Conservation (phyloP, 2,888 invertebrate species). For the Timema podura region DNA sequence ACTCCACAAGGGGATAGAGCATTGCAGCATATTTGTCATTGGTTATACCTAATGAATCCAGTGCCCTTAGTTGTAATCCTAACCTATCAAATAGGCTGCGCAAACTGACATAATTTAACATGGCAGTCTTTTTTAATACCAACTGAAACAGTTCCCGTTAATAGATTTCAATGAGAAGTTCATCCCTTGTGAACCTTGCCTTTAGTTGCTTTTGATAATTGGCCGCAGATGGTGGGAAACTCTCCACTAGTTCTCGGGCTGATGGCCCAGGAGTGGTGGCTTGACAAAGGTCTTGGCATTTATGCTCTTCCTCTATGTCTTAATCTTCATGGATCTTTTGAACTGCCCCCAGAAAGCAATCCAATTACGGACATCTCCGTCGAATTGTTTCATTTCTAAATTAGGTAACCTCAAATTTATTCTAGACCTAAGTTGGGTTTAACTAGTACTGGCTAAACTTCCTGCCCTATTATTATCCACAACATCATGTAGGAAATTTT, state of each 20-base stretch:
- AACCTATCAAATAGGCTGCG: background rate
- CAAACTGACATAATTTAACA: background rate
- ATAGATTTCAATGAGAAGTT: slow-evolving; percentile 2
- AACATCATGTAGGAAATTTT: background rate
- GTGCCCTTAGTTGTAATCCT: background rate
- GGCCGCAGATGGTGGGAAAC: background rate
- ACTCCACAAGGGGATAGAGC: background rate
- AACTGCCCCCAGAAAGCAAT: background rate
- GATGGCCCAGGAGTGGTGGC: background rate
- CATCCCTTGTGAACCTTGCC: background rate
- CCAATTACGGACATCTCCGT: background rate
- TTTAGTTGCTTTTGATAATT: slow-evolving; percentile 9
- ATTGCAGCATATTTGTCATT: slow-evolving; percentile 5
- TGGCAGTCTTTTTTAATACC: background rate
- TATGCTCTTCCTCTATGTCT: background rate
- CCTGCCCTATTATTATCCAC: background rate
- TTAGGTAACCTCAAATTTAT: background rate
- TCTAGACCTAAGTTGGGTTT: background rate
- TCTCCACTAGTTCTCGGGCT: background rate
- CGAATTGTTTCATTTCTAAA: background rate
- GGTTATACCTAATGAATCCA: background rate
- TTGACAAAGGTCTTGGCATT: slow-evolving; percentile 2
- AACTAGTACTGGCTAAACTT: background rate
- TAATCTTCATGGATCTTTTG: background rate
- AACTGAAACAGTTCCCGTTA: background rate